A percentile compares a stretch with the other conserved stretches of the same genome.
Evolutionary conservation across 2,113 vertebrate genomes (phyloP).

Genomic region (Pitta sordida): DNA sequence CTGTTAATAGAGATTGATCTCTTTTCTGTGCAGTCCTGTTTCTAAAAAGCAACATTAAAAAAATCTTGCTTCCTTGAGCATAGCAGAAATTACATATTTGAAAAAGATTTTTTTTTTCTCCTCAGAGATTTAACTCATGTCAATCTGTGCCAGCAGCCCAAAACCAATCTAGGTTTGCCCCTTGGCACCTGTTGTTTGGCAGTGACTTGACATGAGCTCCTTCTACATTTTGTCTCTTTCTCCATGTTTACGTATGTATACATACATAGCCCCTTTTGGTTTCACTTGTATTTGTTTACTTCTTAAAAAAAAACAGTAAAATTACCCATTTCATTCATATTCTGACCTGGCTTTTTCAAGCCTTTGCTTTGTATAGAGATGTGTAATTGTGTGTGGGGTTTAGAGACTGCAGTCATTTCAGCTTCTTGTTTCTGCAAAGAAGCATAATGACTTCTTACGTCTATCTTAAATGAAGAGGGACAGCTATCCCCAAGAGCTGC

Average conservation of each 20-base stretch:
- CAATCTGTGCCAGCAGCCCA: not conserved
- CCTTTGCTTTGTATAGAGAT: not conserved
- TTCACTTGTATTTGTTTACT: not conserved
- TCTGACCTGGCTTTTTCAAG: not conserved
- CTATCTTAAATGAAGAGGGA: slow-evolving; percentile 41
- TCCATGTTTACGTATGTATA: not conserved
- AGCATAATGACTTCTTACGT: slow-evolving; percentile 17
- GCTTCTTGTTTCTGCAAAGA: slow-evolving; percentile 17
- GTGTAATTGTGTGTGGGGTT: slow-evolving; percentile 45
- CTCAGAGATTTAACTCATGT: not conserved
- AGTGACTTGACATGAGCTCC: not conserved
- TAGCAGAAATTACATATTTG: not conserved
- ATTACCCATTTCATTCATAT: not conserved
- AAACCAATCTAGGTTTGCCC: not conserved
- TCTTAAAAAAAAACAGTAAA: not conserved
- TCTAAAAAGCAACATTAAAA: not conserved
- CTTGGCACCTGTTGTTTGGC: not conserved
- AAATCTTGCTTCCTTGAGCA: not conserved
- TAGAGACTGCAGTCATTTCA: slow-evolving; percentile 35
- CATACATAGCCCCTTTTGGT: not conserved
- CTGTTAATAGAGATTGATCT: not conserved
- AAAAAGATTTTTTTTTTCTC: not conserved
- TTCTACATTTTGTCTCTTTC: not conserved
- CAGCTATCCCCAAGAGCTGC: slow-evolving; percentile 9
- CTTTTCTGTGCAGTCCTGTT: not conserved